Evolutionary conservation across 2,113 vertebrate species (phyloP).

Genomic region (Leucopsar rothschildi): DNA sequence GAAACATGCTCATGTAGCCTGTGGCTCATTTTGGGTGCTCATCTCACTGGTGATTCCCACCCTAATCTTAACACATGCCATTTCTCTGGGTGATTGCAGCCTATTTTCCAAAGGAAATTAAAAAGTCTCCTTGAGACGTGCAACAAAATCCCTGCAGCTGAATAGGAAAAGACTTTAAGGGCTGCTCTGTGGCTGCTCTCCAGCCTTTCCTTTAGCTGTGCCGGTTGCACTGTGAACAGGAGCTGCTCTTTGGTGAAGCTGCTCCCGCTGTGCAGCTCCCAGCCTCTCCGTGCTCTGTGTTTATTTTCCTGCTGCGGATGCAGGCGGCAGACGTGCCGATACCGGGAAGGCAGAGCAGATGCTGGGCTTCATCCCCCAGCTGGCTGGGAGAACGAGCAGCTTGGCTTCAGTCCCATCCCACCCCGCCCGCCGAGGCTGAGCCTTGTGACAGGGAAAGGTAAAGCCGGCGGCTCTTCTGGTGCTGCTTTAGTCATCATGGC

Average conservation of each 20-base stretch:
- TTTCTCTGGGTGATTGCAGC: not conserved
- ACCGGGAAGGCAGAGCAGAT: accelerated
- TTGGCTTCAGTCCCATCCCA: accelerated
- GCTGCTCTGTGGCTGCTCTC: not conserved
- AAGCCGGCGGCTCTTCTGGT: accelerated
- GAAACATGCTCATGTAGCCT: accelerated
- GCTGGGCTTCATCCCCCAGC: not conserved
- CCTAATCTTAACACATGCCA: not conserved
- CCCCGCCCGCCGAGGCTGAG: accelerated
- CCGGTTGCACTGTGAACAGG: accelerated
- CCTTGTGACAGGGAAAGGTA: not conserved
- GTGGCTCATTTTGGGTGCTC: not conserved
- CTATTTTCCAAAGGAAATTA: not conserved
- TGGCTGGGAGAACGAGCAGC: accelerated
- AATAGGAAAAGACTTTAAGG: not conserved
- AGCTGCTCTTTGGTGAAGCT: not conserved
- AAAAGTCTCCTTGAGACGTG: not conserved
- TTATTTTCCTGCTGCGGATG: accelerated
- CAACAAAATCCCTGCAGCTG: not conserved
- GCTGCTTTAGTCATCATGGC: not conserved
- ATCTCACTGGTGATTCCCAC: not conserved
- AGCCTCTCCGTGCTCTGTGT: accelerated
- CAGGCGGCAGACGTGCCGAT: accelerated
- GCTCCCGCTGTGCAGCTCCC: not conserved
- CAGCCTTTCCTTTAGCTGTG: not conserved